A percentile compares a stretch with the other conserved stretches of the same genome.
Conservation (phyloP, 2,113 vertebrate genomes). For the Phyllostomus discolor region DNA sequence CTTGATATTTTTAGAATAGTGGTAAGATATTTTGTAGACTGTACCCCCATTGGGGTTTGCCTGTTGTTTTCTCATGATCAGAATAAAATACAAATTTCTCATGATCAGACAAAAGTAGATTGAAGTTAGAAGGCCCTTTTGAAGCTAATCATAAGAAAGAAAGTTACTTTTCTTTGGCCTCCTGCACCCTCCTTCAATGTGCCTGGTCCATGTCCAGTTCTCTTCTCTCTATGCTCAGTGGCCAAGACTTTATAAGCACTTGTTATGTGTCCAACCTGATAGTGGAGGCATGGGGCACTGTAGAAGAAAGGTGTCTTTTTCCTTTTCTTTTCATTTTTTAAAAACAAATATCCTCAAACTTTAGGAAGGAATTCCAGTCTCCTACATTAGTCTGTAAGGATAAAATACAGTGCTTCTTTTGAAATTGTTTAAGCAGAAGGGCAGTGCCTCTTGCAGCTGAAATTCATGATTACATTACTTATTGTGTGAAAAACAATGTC, state of each 20-base stretch:
- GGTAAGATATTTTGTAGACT: background rate
- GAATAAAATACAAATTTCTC: background rate
- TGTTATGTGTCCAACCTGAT: background rate
- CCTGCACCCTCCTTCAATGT: background rate
- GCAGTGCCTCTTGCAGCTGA: background rate
- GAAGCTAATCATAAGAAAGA: background rate
- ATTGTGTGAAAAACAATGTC: background rate
- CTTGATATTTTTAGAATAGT: constrained; percentile 6
- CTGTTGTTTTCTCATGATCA: background rate
- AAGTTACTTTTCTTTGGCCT: background rate
- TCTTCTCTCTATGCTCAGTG: background rate
- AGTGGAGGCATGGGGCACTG: background rate
- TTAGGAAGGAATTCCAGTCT: background rate
- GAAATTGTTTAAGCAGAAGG: background rate
- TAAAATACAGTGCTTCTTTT: background rate
- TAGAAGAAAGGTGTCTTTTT: background rate
- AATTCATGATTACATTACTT: background rate
- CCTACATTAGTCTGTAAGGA: background rate
- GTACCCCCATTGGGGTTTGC: background rate
- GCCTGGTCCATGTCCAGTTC: background rate
- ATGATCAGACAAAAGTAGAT: background rate
- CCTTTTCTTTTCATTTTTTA: background rate
- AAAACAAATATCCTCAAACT: background rate
- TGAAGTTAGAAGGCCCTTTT: background rate
- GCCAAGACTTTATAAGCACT: background rate